A percentile compares a stretch with the other conserved stretches of the same genome.
Conservation (phyloP, 37 sponge, comb jelly and placozoan genomes). For the Corticium candelabrum region DNA sequence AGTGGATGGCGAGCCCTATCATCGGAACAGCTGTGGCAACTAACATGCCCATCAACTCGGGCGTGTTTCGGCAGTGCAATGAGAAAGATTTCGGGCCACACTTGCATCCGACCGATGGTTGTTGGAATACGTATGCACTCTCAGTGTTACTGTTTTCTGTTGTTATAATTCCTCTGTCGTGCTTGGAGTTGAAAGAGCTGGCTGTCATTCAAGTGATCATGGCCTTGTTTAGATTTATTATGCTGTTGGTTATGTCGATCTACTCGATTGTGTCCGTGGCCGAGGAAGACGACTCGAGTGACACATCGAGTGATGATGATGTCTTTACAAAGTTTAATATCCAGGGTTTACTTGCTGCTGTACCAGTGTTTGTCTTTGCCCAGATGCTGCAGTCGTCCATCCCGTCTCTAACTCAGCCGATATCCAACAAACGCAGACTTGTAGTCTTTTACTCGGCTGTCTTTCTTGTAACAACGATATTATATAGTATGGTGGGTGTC, state of each 20-base stretch:
- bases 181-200: neutral
- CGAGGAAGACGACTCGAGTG: no score
- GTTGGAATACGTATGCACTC: neutral
- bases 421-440: neutral
- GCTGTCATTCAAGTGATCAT: neutral
- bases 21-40: neutral
- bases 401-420: neutral
- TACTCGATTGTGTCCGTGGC: neutral
- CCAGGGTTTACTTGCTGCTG: neutral
- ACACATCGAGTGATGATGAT: no score
- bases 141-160: neutral
- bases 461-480: no score
- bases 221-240: neutral
- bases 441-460: neutral
- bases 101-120: neutral
- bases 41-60: neutral
- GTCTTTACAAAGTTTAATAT: conserved; percentile 19
- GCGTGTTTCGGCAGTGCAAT: no score
- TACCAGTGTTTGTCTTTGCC: conserved; percentile 30
- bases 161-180: neutral
- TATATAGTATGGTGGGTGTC: no score
- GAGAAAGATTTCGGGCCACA: neutral
- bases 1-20: neutral
- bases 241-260: neutral
- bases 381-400: neutral